Evolutionary conservation across 2,113 vertebrate genomes (phyloP).

Genomic region (Xyliphius kryptos): DNA sequence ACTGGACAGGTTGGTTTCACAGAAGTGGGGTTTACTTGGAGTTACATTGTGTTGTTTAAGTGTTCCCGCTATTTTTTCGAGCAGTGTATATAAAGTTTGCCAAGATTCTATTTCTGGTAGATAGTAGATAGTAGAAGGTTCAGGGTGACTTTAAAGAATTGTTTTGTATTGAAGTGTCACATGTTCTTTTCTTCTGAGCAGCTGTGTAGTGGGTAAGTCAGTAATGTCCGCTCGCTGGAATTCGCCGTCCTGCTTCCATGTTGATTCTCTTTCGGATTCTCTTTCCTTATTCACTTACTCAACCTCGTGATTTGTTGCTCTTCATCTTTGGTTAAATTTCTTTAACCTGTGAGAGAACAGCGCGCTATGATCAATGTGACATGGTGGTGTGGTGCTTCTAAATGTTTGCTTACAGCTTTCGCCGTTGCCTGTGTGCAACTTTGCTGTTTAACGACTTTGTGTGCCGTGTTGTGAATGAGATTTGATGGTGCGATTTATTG

Average conservation of each 20-base stretch:
- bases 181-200: constrained; percentile 3
- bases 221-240: constrained; percentile 21
- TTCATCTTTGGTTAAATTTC: background rate
- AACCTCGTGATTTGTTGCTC: background rate
- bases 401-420: constrained; percentile 39
- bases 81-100: too few relatives aligned
- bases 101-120: too few relatives aligned
- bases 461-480: constrained; percentile 19
- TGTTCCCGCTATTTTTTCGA: too few relatives aligned
- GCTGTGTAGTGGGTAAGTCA: constrained; percentile 47
- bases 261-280: background rate
- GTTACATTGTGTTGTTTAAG: too few relatives aligned
- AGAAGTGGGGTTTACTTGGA: too few relatives aligned
- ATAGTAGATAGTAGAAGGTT: background rate
- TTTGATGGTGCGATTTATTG: constrained; percentile 8
- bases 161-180: background rate
- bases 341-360: background rate
- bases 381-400: constrained; percentile 13
- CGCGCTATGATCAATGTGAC: constrained; percentile 29
- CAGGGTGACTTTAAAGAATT: background rate
- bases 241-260: background rate
- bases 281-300: background rate
- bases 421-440: constrained; percentile 35
- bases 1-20: too few relatives aligned
- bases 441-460: constrained; percentile 18